Base-by-base conservation (phyloP, 1,140 invertebrate species). In the Monochamus saltuarius region DNA sequence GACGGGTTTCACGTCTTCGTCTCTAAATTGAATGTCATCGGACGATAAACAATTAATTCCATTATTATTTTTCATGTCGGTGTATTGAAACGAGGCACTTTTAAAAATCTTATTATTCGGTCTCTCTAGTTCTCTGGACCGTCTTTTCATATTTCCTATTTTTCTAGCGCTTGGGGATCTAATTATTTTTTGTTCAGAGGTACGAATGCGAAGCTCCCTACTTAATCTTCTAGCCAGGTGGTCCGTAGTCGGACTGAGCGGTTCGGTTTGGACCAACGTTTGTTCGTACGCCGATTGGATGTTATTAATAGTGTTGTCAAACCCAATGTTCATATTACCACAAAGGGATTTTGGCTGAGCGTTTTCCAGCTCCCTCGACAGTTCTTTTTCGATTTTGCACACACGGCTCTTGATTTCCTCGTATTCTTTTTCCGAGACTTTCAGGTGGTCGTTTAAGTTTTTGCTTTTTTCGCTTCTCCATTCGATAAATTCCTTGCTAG, bases 81-180 rank as follows among this genome's bases (percentile, higher is more conserved):
- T 6, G 16, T 6, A 42, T 16, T 71, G 73, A 70, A 75, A 77
- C 1, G 76, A 75, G 29, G 73, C 64, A 56, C 77, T 75, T 22
- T 76, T 42, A 54, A 63, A 14, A 72, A 53, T 19, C 19, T 67
- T 45, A 42, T 70, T 65, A 14, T 64, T 68, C 58, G 59, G 49
- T 51, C 67, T 66, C 22, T 70, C 68, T 7, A 64, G 78, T 58
- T 87, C 85, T 67, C 81, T 80, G 0, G 88, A 90, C 47, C 88
- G 75, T 38, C 88, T 79, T 70, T 88, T 77, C 45, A 91, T 83
- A 17, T 78, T 85, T 17, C 89, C 89, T 59, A 91, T 91, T 81
- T 89, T 90, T 36, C 89, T 80, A 17, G 88, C 89, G 73, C 89
- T 90, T 1, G 89, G 89, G 2, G 89, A 91, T 66, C 89, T 78